Base-by-base conservation (phyloP, 2,888 invertebrate species). In the Orthosia cruda region DNA sequence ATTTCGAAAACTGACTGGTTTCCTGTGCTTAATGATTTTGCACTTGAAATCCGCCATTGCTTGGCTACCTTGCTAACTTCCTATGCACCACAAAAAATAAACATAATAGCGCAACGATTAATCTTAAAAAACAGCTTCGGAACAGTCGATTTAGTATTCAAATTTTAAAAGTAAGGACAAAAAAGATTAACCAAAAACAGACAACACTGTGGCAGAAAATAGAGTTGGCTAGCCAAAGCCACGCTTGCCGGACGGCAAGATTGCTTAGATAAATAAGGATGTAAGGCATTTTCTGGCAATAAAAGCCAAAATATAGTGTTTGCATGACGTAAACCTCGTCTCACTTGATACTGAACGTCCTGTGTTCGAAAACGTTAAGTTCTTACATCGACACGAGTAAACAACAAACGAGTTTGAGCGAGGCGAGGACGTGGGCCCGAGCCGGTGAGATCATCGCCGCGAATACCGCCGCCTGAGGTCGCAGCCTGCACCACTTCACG, bases 371-470 rank as follows among this genome's bases (percentile, higher is more conserved):
- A 93, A 92, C 92, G 93, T 93, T 93, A 94, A 94, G 94, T 94
- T 94, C 89, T 93, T 93, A 92, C 92, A 92, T 92, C 91, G 91
- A 86, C 89, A 85, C 93, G 92, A 95, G 95, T 96, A 95, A 96
- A 96, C 95, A 96, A 93, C 92, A 96, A 96, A 96, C 96, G 93
- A 94, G 96, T 96, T 96, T 96, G 92, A 92, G 88, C 90, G 89
- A 89, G 81, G 92, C 95, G 95, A 96, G 96, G 96, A 96, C 96
- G 96, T 95, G 94, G 94, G 95, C 92, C 90, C 91, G 88, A 87
- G 88, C 77, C 92, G 94, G 91, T 96, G 96, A 96, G 95, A 96
- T 96, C 96, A 96, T 91, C 96, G 95, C 94, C 90, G 91, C 91
- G 92, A 95, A 95, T 96, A 96, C 87, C 86, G 81, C 88, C 88